Base-by-base conservation (phyloP, 2,888 invertebrate species). In the Prosopocoilus inquinatus region DNA sequence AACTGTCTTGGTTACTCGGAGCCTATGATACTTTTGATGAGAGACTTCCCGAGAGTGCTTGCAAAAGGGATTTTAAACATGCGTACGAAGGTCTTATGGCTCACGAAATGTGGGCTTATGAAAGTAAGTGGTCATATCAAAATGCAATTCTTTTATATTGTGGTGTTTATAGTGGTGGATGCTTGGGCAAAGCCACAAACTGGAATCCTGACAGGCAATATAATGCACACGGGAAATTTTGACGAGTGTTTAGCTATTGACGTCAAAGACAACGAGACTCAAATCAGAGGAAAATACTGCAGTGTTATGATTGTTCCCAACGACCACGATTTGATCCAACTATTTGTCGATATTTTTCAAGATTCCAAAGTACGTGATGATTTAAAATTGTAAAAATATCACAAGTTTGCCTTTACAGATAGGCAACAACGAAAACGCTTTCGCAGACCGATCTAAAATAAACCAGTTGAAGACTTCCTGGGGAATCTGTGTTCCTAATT, bases 161-260 rank as follows among this genome's bases (percentile, higher is more conserved):
- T 38, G n/a, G n/a, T 41, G n/a, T n/a, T 20, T 50, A 5, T 4
- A 64, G 64, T 63, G 64, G 46, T 53, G 32, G 64, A 64, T 39
- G 57, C 64, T 8, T 54, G 58, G 50, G 58, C 60, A 3, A 64
- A 64, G 47, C 48, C 58, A 2, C 63, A 61, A 49, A 47, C 63
- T 3, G 64, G 64, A 7, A 53, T 63, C 4, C 13, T 60, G 13
- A 53, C 50, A 12, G 64, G 64, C 9, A 60, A 62, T 49, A 28
- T 55, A 7, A 41, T 58, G n/a, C 58, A 58, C 50, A 49, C 62
- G 7, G 64, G 64, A 34, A 61, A 59, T 13, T 64, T 55, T n/a
- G 64, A 64, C 28, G 60, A 64, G 53, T 64, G 64, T 28, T 34
- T 58, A 7, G 20, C 47, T 2, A 33, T 47, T n/a, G 55, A 33